Evolutionary conservation across 2,888 invertebrate genomes (phyloP), one percentile per base, ranked within the genome.

Genomic region (Limnephilus lunatus): DNA sequence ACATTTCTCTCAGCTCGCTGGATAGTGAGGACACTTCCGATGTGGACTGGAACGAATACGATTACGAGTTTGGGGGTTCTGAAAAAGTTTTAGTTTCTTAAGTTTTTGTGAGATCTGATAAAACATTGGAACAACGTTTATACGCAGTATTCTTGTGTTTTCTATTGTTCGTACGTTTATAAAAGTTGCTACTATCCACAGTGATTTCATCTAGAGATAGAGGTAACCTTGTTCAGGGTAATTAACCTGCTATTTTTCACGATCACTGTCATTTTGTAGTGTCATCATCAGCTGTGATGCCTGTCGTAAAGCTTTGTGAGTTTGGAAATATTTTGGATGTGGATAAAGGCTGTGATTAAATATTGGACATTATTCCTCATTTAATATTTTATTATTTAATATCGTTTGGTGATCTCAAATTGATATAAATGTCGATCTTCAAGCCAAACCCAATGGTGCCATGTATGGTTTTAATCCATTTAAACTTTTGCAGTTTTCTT

Each of bases 41-140:
- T n/a, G 85, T 82, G 35, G 92, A 92, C 68, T 91, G 92, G 92
- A 91, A 85, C 82, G 92, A 92, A 15, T 92, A 83, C 15, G 92
- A 91, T 35, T 92, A 92, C 89, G 90, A 91, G 86, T 91, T 92
- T 88, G 82, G 85, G 53, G 91, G 92, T 14, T 91, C 92, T 88
- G 92, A 91, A 90, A 92, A 91, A 83, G 90, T 92, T 85, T 91
- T 91, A 44, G 91, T 92, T 68, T 90, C 91, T 32, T 91, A 92
- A 90, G n/a, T 90, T 30, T 31, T 32, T 48, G 30, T 85, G 85
- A 85, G 90, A 90, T 90, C 90, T 90, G 90, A 83, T 86, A 86
- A 68, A 68, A 68, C 85, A 44, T 30, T n/a, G 30, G 85, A 86
- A 86, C 85, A 32, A 32, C 35, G 35, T 39, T 83, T 83, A 35